Base-by-base conservation (phyloP, 2,797 vertebrate genomes). In the Champsocephalus esox region DNA sequence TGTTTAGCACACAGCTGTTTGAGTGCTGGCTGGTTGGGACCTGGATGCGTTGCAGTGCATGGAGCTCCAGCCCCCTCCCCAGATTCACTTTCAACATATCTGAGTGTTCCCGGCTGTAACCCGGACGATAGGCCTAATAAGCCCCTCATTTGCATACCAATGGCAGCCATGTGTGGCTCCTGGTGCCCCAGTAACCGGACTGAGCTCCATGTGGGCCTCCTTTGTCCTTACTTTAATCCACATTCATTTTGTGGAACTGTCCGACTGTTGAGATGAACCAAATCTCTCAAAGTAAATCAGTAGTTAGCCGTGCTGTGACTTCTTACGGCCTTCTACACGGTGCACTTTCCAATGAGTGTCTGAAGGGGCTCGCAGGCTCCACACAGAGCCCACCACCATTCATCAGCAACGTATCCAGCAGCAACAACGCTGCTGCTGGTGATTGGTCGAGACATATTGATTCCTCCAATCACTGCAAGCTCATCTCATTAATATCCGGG, bases 41-140 rank as follows among this genome's bases (percentile, higher is more conserved):
- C 9, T 28, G 43, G 80, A 81, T 81, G 66, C 71, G 54, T 67
- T 46, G 9, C 79, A 83, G 65, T 46, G 57, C 81, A 82, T 49
- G 55, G 62, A 82, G 80, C 81, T 87, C 84, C 74, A 66, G 73
- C 68, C 77, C 81, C 79, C 80, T 59, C 68, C 75, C 84, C 88
- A 89, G 93, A 93, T 92, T 95, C 93, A 89, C 92, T 93, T 89
- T 91, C 82, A 88, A 92, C 94, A 95, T 95, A 95, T 94, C 93
- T 95, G 84, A 82, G 91, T 77, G 49, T 80, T 92, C 80, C 93
- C 94, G 94, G 94, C 94, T 95, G 95, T 95, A 94, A 93, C 92
- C 94, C 93, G 94, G 95, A 95, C 93, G 94, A 96, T 95, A 92
- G 90, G 86, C 90, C 92, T 92, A 93, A 94, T 95, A 94, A 94